phyloP scores from a whole-genome alignment of 2,113 vertebrate species.

The Nipponia nippon region DNA sequence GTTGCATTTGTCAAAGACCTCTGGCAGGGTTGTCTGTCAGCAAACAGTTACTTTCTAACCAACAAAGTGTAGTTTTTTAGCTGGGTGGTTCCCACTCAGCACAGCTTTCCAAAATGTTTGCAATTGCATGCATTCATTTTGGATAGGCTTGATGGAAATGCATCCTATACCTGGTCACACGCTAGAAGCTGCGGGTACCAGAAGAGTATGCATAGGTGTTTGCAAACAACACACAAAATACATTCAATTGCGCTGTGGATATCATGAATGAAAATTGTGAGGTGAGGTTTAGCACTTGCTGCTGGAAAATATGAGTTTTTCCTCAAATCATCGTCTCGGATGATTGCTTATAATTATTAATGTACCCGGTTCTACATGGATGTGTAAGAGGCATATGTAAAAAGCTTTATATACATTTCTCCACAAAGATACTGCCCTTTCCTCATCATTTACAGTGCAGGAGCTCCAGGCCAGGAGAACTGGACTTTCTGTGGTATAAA shows the following conservation, averaged over 20 bases:
- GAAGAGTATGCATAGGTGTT: fast-evolving
- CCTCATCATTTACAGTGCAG: background rate
- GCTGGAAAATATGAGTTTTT: background rate
- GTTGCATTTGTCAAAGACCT: background rate
- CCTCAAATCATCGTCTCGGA: background rate
- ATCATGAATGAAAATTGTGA: background rate
- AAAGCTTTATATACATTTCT: background rate
- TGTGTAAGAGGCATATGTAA: background rate
- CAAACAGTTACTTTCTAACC: background rate
- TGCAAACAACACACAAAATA: background rate
- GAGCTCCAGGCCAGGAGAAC: background rate
- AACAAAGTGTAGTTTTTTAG: background rate
- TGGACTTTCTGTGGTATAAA: background rate
- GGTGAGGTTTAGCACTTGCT: background rate
- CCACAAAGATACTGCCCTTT: background rate
- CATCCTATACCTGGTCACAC: fast-evolving
- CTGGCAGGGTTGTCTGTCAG: background rate
- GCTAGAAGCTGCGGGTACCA: fast-evolving
- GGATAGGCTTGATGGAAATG: background rate
- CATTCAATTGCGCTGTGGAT: background rate
- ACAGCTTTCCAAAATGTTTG: background rate
- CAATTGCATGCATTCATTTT: fast-evolving
- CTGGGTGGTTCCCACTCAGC: fast-evolving
- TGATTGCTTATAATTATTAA: background rate
- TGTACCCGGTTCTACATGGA: fast-evolving